These are phyloP conservation scores for Drosophila ambigua DNA, from an alignment of 1,140 invertebrate species.

Conservation along the genomic window DNA sequence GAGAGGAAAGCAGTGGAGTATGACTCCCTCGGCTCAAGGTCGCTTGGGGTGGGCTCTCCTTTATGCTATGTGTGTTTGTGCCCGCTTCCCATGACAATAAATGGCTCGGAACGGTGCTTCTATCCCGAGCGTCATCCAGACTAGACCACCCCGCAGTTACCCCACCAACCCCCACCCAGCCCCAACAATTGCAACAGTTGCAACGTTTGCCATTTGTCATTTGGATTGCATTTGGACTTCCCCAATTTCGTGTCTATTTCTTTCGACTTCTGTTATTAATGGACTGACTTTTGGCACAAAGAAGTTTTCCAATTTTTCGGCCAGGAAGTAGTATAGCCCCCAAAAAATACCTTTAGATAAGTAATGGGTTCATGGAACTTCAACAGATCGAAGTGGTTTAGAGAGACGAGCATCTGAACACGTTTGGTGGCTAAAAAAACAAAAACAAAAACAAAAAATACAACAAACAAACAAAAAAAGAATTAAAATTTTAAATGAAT, in stretches of 20 bases:
- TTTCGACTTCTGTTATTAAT: constrained; percentile 44
- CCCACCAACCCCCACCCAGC: constrained; percentile 10
- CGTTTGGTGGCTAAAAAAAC: constrained; percentile 7
- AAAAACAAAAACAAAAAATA: no score
- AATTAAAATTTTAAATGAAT: constrained; percentile 69
- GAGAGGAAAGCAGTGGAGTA: constrained; percentile 32
- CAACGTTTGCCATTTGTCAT: constrained; percentile 42
- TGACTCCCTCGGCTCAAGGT: constrained; percentile 46
- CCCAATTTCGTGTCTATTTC: constrained; percentile 15
- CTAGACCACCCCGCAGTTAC: constrained; percentile 53
- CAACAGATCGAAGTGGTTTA: constrained; percentile 32
- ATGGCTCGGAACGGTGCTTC: constrained; percentile 62
- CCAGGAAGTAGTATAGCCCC: constrained; percentile 35
- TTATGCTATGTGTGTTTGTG: constrained; percentile 35
- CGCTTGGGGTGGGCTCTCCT: constrained; percentile 31
- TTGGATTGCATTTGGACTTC: constrained; percentile 18
- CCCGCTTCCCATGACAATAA: constrained; percentile 73
- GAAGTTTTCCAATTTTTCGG: constrained; percentile 37
- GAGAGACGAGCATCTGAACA: constrained; percentile 22
- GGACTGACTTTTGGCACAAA: constrained; percentile 36
- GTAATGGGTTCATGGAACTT: constrained; percentile 47
- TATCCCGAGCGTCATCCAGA: constrained; percentile 62
- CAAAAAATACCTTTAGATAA: constrained; percentile 31
- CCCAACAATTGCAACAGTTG: constrained; percentile 33
- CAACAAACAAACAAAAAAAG: background rate